Evolutionary conservation across 2,888 invertebrate species (phyloP).

Genomic region (Neria commutata): DNA sequence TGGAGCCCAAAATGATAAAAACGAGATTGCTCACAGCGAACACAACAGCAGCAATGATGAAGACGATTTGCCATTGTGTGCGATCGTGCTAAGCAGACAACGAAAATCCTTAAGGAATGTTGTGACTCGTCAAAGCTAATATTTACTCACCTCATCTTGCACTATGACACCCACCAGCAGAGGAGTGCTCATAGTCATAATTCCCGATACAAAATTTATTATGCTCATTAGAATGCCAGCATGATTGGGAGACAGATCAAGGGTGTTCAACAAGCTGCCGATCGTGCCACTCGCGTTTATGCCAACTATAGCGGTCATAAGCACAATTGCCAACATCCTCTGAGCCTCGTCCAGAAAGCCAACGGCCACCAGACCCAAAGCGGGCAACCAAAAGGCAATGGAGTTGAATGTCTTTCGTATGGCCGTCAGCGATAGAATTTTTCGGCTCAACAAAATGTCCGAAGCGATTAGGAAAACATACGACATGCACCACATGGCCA

Average conservation of each 20-base stretch:
- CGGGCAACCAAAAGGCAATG: constrained; percentile 64
- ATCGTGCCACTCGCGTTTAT: constrained; percentile 67
- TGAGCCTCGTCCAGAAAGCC: constrained; percentile 60
- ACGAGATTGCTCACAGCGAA: constrained; percentile 65
- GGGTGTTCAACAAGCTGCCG: constrained; percentile 70
- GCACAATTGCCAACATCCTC: constrained; percentile 59
- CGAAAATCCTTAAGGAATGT: too few relatives aligned
- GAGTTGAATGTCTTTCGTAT: constrained; percentile 51
- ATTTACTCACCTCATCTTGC: constrained; percentile 65
- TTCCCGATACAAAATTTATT: constrained; percentile 68
- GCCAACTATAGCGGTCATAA: constrained; percentile 66
- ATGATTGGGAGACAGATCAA: constrained; percentile 73
- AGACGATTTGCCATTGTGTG: constrained; percentile 65
- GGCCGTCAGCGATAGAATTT: constrained; percentile 54
- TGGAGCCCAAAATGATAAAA: constrained; percentile 65
- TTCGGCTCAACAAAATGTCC: constrained; percentile 60
- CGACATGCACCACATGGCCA: constrained; percentile 65
- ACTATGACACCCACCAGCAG: constrained; percentile 67
- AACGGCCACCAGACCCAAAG: constrained; percentile 64
- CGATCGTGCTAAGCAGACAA: constrained; percentile 49
- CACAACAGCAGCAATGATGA: constrained; percentile 64
- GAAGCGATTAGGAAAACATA: constrained; percentile 61
- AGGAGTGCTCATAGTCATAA: constrained; percentile 70
- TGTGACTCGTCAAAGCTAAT: too few relatives aligned
- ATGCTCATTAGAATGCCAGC: constrained; percentile 75